Conservation (phyloP, 2,113 vertebrate genomes). For the Plectropomus leopardus region DNA sequence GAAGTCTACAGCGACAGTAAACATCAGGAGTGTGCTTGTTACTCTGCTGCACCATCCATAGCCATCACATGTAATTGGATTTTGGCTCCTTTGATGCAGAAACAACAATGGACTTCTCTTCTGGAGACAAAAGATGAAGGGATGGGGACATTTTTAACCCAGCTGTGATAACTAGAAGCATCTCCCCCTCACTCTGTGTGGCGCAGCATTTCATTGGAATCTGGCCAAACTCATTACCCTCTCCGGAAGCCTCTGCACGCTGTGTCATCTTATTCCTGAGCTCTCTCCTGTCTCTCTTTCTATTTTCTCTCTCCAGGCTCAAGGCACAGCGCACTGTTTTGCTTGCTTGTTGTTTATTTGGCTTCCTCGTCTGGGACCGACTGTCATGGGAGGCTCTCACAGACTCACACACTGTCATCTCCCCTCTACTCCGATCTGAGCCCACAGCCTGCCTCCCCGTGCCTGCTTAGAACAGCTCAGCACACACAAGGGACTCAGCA, state of each 20-base stretch:
- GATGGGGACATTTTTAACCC: neutral
- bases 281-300: constrained; percentile 36
- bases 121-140: constrained; percentile 5
- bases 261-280: constrained; percentile 61
- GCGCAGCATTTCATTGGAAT: constrained; percentile 51
- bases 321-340: constrained; percentile 38
- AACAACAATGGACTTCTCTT: neutral
- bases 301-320: constrained; percentile 41
- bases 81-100: constrained; percentile 23
- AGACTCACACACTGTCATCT: constrained; percentile 53
- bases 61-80: constrained; percentile 36
- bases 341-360: constrained; percentile 69
- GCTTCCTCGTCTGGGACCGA: constrained; percentile 58
- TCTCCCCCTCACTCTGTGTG: constrained; percentile 6
- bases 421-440: constrained; percentile 45
- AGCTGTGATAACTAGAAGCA: constrained; percentile 1
- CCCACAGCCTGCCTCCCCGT: constrained; percentile 49
- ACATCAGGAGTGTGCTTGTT: constrained; percentile 28
- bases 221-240: constrained; percentile 75
- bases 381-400: constrained; percentile 69
- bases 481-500: constrained; percentile 52
- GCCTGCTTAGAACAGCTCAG: constrained; percentile 56
- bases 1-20: constrained; percentile 44
- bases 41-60: constrained; percentile 34
- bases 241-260: constrained; percentile 48